A percentile compares a stretch with the other conserved stretches of the same genome.
phyloP scores from a whole-genome alignment of 2,888 invertebrate species.

The Pristionchus fissidentatus region DNA sequence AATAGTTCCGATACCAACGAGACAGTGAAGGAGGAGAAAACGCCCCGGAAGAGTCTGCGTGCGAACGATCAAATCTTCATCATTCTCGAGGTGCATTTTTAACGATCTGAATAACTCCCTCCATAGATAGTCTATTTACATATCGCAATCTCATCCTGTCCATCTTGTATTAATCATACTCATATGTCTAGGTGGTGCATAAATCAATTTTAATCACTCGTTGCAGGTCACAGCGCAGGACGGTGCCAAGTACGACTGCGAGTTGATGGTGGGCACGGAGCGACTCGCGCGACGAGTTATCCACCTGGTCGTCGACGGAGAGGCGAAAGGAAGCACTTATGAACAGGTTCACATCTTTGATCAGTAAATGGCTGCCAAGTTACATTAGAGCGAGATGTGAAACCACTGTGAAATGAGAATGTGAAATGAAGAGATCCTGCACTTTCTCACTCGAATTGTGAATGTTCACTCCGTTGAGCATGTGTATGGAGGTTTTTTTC shows the following conservation, averaged over 20 bases:
- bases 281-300: conserved; percentile 17
- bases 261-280: conserved; percentile 40
- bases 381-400: no score
- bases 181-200: no score
- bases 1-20: neutral
- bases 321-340: neutral
- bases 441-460: no score
- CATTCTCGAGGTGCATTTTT: conserved; percentile 10
- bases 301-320: conserved; percentile 30
- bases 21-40: conserved; percentile 31
- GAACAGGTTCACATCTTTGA: no score
- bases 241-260: conserved; percentile 27
- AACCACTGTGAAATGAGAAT: no score
- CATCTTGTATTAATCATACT: neutral
- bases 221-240: neutral
- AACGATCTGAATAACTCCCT: neutral
- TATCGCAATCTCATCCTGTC: neutral
- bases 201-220: neutral
- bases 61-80: conserved; percentile 46
- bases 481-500: neutral
- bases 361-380: no score
- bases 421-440: no score
- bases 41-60: neutral
- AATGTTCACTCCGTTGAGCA: no score
- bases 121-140: no score